Percentiles rank a stretch among this genome's conserved stretches.
Conservation (phyloP, 2,113 vertebrate species). For the Oryzias javanicus region DNA sequence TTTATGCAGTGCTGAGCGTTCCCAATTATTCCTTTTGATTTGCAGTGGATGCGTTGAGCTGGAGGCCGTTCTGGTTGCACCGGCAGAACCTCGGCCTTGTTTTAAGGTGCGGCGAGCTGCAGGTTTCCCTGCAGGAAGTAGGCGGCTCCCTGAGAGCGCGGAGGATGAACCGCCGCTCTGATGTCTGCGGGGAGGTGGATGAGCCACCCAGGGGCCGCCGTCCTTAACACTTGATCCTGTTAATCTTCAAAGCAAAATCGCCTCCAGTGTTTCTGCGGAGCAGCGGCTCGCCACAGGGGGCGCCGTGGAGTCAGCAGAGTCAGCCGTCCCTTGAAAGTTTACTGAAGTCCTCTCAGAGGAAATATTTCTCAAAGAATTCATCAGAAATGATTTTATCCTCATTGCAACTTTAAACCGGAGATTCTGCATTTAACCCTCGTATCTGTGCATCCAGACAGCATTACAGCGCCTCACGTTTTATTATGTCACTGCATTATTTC, state of each 20-base stretch:
- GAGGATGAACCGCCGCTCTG: conserved; percentile 4
- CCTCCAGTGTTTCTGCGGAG: conserved; percentile 13
- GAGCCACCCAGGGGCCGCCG: conserved; percentile 18
- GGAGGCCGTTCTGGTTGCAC: not conserved
- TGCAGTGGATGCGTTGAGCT: not conserved
- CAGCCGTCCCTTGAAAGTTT: not conserved
- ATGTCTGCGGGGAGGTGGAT: conserved; percentile 14
- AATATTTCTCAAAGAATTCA: too few species aligned
- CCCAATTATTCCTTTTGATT: conserved; percentile 13
- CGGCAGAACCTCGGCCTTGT: not conserved
- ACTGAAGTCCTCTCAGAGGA: too few species aligned
- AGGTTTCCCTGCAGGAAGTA: not conserved
- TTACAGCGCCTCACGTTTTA: too few species aligned
- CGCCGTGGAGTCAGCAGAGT: not conserved
- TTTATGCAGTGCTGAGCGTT: conserved; percentile 3
- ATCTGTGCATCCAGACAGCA: too few species aligned
- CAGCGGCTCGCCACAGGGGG: not conserved
- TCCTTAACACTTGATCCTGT: conserved; percentile 20
- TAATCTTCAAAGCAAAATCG: conserved; percentile 36
- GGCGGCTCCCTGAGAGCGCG: not conserved
- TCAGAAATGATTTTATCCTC: too few species aligned
- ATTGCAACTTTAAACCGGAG: too few species aligned
- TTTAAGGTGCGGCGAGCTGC: not conserved
- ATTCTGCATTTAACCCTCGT: too few species aligned
- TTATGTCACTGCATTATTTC: too few species aligned